Conservation (phyloP, 2,888 invertebrate genomes). For the Uropetala carovei region DNA sequence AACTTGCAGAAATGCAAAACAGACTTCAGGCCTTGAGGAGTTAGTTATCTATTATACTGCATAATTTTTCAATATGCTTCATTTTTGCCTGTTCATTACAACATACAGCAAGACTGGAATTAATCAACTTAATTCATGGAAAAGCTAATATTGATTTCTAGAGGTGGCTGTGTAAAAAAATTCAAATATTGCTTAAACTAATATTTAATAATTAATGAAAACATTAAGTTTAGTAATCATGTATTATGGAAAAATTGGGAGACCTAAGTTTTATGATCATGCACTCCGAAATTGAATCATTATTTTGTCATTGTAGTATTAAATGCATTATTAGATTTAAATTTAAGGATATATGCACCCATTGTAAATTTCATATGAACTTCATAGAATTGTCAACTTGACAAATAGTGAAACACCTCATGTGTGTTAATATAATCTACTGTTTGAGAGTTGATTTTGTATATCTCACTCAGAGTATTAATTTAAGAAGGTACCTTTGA, state of each 20-base stretch:
- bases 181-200: not conserved
- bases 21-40: slow-evolving; percentile 92
- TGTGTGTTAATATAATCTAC: not conserved
- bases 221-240: not conserved
- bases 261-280: not conserved
- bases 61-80: not conserved
- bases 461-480: slow-evolving; percentile 20
- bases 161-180: not conserved
- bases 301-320: not conserved
- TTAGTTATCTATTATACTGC: slow-evolving; percentile 75
- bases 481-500: not conserved
- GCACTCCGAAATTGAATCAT: not conserved
- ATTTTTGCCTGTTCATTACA: not conserved
- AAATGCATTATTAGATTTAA: not conserved
- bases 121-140: not conserved
- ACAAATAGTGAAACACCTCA: not conserved
- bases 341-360: slow-evolving; percentile 11
- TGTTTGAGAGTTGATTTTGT: not conserved
- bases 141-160: not conserved
- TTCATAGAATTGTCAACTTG: not conserved
- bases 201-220: not conserved
- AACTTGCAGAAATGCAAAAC: slow-evolving; percentile 94
- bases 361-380: slow-evolving; percentile 18
- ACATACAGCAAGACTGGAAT: not conserved
- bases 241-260: not conserved